Conservation (phyloP, 53 echinoderm and acorn worm genomes). For the Paracentrotus lividus region DNA sequence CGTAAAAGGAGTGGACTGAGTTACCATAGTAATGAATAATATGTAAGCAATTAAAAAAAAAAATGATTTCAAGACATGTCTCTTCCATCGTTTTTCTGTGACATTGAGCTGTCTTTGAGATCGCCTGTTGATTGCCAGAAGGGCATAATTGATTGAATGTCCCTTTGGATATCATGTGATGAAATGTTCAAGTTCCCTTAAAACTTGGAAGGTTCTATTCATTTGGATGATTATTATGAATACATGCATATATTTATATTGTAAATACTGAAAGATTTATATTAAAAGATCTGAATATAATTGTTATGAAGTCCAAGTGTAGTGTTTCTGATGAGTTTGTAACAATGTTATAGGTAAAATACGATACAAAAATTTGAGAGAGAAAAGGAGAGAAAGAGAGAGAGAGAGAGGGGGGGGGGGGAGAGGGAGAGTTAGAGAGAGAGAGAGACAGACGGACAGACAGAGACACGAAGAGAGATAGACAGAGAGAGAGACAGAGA, state of each 20-base stretch:
- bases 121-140: too few species aligned
- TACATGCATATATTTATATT: neutral
- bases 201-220: neutral
- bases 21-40: too few species aligned
- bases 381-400: neutral
- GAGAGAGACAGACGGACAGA: neutral
- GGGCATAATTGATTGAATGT: too few species aligned
- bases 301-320: neutral
- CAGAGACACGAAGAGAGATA: too few species aligned
- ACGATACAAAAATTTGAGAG: neutral
- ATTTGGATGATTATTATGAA: neutral
- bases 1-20: too few species aligned
- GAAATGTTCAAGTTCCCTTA: too few species aligned
- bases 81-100: too few species aligned
- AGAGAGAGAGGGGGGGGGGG: neutral
- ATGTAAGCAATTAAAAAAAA: too few species aligned
- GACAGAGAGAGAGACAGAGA: too few species aligned
- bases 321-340: neutral
- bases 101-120: too few species aligned
- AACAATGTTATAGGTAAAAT: neutral
- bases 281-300: neutral
- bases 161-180: too few species aligned
- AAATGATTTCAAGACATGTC: too few species aligned
- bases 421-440: neutral
- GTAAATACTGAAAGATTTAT: neutral